Conservation (phyloP, 1,140 invertebrate genomes). For the Pogonomyrmex californicus region DNA sequence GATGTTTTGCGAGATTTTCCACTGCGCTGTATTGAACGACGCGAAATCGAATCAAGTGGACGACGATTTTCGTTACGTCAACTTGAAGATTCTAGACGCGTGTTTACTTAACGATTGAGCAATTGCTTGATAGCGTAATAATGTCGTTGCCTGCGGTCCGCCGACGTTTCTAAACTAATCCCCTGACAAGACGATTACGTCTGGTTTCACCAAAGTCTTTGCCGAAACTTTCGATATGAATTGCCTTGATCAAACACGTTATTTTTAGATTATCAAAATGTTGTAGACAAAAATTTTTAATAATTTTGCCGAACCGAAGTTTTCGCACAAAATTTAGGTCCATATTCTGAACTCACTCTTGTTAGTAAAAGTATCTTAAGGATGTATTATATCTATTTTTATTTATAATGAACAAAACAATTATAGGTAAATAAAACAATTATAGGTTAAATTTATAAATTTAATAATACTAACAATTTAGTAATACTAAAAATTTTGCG, state of each 20-base stretch:
- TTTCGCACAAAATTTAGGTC: neutral
- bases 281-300: neutral
- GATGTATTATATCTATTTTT: too few species aligned
- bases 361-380: too few species aligned
- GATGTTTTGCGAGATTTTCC: neutral
- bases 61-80: constrained; percentile 34
- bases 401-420: too few species aligned
- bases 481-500: too few species aligned
- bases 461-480: too few species aligned
- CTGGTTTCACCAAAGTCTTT: constrained; percentile 38
- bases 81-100: constrained; percentile 1
- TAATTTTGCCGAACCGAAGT: neutral
- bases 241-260: neutral
- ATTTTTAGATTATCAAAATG: neutral
- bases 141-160: constrained; percentile 5
- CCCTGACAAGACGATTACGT: constrained; percentile 24
- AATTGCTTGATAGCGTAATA: constrained; percentile 61
- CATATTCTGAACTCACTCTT: too few species aligned
- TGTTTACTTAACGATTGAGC: constrained; percentile 59
- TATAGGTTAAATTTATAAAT: too few species aligned
- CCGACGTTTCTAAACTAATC: constrained; percentile 70
- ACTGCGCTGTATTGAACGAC: constrained; percentile 10
- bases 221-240: constrained; percentile 42
- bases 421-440: too few species aligned
- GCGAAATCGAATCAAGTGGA: constrained; percentile 35